Base-by-base conservation (phyloP, 2,113 vertebrate species). In the Petrocephalus zakoni region DNA sequence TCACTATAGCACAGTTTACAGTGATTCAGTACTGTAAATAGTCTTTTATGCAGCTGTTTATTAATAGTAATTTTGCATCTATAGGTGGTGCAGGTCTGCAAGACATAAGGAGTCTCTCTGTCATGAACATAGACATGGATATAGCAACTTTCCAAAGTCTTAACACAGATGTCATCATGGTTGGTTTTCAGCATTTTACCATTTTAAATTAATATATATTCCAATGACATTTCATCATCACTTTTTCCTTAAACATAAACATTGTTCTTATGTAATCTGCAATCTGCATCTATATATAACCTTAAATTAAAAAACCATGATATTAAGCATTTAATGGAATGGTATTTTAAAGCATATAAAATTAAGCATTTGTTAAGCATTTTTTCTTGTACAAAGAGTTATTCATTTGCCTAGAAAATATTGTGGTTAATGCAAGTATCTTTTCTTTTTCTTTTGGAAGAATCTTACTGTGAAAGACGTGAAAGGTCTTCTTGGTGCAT, bases 1-100 rank as follows among this genome's bases (percentile, higher is more conserved):
- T 37, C 5, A 75, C 5, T 37, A 37, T 37, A 34, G 93, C 93
- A 5, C 17, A 58, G 47, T 34, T 94, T 0, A 98, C 94, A 83
- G 84, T 97, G 1, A 93, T 97, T 98, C 91, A 87, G 94, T 0
- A 87, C 61, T 37, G 88, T 85, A 68, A 1, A 53, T 81, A 17
- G 82, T n/a, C 11, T 21, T 34, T 78, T 25, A 49, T 51, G 37
- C 13, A 13, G 47, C 72, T 51, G 51, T 37, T 81, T 53, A 11
- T 34, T 58, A 46, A 55, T 47, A 58, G 61, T 52, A 34, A 5
- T 58, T 89, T 15, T 29, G 47, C 22, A 42, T 61, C 17, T 87
- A 11, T 87, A 89, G 89, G 89, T 72, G 89, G 89, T 82, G 89
- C 89, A 4, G 52, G n/a, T 58, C 10, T 58, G 34, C 19, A 22